phyloP scores from a whole-genome alignment of 2,113 vertebrate genomes.

The Dromiciops gliroides region DNA sequence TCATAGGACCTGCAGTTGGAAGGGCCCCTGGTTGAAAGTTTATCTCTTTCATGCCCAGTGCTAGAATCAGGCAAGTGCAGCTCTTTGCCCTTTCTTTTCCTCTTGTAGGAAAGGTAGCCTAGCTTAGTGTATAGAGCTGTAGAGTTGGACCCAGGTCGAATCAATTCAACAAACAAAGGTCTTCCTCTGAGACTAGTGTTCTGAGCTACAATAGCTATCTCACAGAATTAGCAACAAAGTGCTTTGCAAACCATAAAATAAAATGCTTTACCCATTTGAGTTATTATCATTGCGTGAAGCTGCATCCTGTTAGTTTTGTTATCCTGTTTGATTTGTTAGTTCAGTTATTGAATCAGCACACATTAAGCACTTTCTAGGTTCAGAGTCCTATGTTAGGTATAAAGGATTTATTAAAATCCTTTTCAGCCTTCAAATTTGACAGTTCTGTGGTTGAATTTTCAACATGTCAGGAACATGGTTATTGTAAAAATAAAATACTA shows the following conservation, averaged over 20 bases:
- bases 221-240: not conserved
- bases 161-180: not conserved
- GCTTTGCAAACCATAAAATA: not conserved
- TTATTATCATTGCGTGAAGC: not conserved
- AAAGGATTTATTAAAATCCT: not conserved
- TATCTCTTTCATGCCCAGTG: not conserved
- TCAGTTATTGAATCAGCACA: not conserved
- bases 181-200: not conserved
- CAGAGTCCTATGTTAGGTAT: not conserved
- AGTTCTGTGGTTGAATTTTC: not conserved
- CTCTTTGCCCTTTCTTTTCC: not conserved
- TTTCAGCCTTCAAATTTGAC: not conserved
- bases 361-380: not conserved
- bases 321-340: not conserved
- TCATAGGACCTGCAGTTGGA: not conserved
- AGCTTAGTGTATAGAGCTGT: not conserved
- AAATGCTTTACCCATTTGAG: not conserved
- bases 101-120: not conserved
- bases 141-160: not conserved
- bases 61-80: not conserved
- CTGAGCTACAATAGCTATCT: not conserved
- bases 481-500: not conserved
- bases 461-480: not conserved
- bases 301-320: not conserved
- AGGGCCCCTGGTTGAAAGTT: not conserved